Evolutionary conservation across 2,888 invertebrate species (phyloP).

Genomic region (Venustoraphidia nigricollis): DNA sequence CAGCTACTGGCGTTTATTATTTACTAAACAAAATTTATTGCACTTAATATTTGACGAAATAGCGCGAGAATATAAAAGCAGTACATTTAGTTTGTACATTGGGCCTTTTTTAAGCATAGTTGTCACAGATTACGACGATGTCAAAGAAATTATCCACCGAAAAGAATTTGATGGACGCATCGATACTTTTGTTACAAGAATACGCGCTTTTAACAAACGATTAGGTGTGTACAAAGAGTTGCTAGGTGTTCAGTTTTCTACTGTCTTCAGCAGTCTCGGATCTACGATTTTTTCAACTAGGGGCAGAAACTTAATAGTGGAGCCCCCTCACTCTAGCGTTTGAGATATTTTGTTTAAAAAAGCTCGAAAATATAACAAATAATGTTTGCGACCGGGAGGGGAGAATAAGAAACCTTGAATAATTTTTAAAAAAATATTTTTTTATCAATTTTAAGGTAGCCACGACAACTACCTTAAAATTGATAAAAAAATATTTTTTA

Average conservation of each 20-base stretch:
- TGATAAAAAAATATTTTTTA: too few species aligned
- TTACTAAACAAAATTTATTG: conserved; percentile 34
- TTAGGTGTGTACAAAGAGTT: conserved; percentile 26
- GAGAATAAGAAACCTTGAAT: too few species aligned
- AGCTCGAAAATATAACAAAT: too few species aligned
- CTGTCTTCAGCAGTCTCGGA: too few species aligned
- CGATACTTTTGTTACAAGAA: conserved; percentile 28
- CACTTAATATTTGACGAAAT: conserved; percentile 33
- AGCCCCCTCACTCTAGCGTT: too few species aligned
- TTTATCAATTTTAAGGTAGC: too few species aligned
- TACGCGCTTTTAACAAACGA: conserved; percentile 37
- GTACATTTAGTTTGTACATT: conserved; percentile 39
- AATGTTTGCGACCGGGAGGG: too few species aligned
- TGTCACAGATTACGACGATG: conserved; percentile 34
- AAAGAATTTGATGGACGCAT: conserved; percentile 46
- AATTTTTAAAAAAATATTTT: too few species aligned
- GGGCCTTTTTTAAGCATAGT: conserved; percentile 34
- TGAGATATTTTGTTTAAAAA: too few species aligned
- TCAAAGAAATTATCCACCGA: conserved; percentile 40
- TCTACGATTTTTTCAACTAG: too few species aligned
- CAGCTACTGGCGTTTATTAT: conserved; percentile 39
- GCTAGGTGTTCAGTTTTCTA: not conserved
- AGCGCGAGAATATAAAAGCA: conserved; percentile 39
- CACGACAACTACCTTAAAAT: too few species aligned
- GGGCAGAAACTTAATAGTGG: too few species aligned